Evolutionary conservation across 2,888 invertebrate species (phyloP), one percentile per base, ranked within the genome.

Genomic region (Drosophila dives): DNA sequence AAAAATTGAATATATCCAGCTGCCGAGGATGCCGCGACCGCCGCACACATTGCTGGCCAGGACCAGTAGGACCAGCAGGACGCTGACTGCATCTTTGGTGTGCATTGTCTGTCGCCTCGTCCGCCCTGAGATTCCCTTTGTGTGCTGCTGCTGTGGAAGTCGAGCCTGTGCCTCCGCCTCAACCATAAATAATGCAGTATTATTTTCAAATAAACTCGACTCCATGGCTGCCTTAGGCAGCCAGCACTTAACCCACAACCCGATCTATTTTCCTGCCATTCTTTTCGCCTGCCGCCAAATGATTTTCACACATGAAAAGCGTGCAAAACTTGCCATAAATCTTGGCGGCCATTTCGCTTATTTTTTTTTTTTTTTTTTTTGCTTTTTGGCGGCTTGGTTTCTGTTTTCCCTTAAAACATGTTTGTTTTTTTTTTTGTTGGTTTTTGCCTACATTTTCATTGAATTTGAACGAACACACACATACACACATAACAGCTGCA

Each of bases 301-400:
- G 82, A 86, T 89, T 86, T 90, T 86, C 89, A 89, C 85, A 90
- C 89, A 89, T 86, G 90, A 86, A 63, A 62, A 90, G 90, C 86
- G 90, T 81, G 87, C 87, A 80, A 80, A 87, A 90, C 73, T 75
- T 85, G 55, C 78, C 87, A 87, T 87, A 87, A 87, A 87, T 87
- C 87, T 88, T 78, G 61, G 61, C 69, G 56, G 29, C 64, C 64
- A 75, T 69, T 63, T 62, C 59, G 32, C 38, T 64, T 71, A 63
- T 72, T 67, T 55, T 23, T 32, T 53, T 58, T 64, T 38, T 26
- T 26, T 11, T 15, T 5, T 68, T 60, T 68, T 70, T 49, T 29
- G 29, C 7, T 32, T 53, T 64, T 71, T 33, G 33, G 42, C 58
- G 26, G 38, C 38, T 12, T 70, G 55, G 33, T 55, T 53, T 49